A percentile compares a stretch with the other conserved stretches of the same genome.
phyloP scores from a whole-genome alignment of 2,797 vertebrate species.

The Bovichtus variegatus region DNA sequence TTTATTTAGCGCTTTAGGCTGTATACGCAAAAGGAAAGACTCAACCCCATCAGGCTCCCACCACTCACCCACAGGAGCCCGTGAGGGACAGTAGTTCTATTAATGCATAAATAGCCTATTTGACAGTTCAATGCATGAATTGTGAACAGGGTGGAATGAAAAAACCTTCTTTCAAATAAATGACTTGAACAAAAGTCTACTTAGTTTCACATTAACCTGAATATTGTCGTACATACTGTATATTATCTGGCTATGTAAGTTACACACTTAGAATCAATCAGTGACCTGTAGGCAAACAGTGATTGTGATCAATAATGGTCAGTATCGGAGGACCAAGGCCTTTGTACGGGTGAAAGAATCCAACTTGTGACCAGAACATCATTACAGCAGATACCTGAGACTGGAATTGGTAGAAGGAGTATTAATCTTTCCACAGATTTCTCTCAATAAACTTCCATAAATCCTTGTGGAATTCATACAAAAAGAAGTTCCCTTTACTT shows the following conservation, averaged over 20 bases:
- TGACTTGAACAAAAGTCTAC: background rate
- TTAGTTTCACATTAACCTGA: background rate
- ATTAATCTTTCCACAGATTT: background rate
- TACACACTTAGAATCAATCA: background rate
- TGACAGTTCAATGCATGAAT: conserved; percentile 20
- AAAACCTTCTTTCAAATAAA: background rate
- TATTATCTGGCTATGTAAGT: background rate
- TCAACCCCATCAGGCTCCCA: conserved; percentile 14
- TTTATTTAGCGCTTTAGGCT: conserved; percentile 37
- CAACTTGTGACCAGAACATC: background rate
- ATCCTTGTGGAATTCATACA: background rate
- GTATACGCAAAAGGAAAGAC: background rate
- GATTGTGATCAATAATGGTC: background rate
- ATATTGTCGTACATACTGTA: background rate
- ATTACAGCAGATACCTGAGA: too few relatives aligned
- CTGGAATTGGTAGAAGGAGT: background rate
- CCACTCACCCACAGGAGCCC: conserved; percentile 6
- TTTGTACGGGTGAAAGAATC: too few relatives aligned
- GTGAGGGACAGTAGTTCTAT: conserved; percentile 12
- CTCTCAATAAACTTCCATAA: background rate
- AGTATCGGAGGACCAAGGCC: background rate
- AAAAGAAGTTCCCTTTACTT: background rate
- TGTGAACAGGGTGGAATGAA: background rate
- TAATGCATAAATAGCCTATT: conserved; percentile 32
- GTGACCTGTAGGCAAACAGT: background rate